Conservation (phyloP, 2,113 vertebrate genomes). For the Rhodinocichla rosea region DNA sequence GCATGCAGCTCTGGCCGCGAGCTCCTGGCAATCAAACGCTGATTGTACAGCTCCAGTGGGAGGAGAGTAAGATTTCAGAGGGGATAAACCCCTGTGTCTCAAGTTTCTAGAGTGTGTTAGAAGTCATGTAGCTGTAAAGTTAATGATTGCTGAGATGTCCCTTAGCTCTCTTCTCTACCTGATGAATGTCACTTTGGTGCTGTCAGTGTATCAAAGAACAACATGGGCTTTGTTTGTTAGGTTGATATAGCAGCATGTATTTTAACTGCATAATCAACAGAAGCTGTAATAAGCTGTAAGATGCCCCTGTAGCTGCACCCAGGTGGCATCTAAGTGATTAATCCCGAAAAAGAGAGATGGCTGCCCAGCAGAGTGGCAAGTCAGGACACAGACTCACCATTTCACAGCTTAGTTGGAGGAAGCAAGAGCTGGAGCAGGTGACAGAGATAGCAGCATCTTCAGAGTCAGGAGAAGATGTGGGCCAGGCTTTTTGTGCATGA, state of each 20-base stretch:
- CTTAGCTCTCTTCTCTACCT: neutral
- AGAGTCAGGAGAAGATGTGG: neutral
- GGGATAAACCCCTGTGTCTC: neutral
- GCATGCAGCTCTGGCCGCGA: neutral
- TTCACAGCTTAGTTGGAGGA: neutral
- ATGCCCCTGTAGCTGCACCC: neutral
- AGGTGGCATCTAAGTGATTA: neutral
- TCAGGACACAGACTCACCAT: neutral
- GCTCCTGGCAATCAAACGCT: neutral
- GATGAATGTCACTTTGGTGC: neutral
- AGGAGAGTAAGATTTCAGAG: neutral
- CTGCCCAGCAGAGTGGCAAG: neutral
- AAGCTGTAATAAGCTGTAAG: neutral
- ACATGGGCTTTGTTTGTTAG: neutral
- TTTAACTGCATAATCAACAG: neutral
- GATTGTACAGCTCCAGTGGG: accelerated
- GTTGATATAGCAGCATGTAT: neutral
- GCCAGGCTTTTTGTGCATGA: neutral
- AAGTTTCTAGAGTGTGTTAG: neutral
- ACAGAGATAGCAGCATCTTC: neutral
- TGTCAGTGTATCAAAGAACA: neutral
- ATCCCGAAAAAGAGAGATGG: neutral
- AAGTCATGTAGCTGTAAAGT: neutral
- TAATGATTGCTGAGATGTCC: neutral
- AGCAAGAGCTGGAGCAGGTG: neutral